Evolutionary conservation across 35 echinoderm and acorn worm species (phyloP), one percentile per base, ranked within the genome.

Genomic region (Nesometra sesokonis): DNA sequence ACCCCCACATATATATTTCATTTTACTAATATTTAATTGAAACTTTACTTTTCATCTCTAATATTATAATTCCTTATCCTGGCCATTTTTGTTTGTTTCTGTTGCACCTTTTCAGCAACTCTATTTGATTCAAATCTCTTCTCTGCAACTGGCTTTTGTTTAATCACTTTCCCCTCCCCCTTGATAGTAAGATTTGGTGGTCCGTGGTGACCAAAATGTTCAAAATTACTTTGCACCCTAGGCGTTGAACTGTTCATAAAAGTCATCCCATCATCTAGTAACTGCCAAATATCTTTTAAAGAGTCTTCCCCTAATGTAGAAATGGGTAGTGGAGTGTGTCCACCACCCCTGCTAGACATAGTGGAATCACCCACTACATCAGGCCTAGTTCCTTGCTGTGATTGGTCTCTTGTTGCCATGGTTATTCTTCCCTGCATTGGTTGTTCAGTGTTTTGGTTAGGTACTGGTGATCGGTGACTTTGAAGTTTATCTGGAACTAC

Each of bases 221-320:
- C 52, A 67, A 19, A 27, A 67, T 11, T 67, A 5, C 52, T 67
- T 67, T 27, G 52, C 23, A 19, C 23, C 23, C 7, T 67, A 67
- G 52, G 52, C 21, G 23, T 67, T 9, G 52, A 2, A 67, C 52
- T 67, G 2, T 27, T 5, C 52, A 67, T 67, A 27, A 67, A 67
- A 13, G 9, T 93, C 37, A 82, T 88, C 0, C 91, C 91, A 17
- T 93, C 84, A 52, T 97, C 95, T 0, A 97, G 57, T 78, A 97
- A 79, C 57, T 83, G 86, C 95, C 95, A 97, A 0, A 97, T 84
- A 77, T 97, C 95, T 52, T 89, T 87, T 47, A 97, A 76, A 23
- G 95, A 97, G 77, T 93, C 95, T 89, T 93, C 95, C 32, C 95
- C 95, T 34, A 86, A 81, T 23, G 95, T 93, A 91, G 95, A 97